These are phyloP conservation scores for Pterocles gutturalis DNA, from an alignment of 2,113 vertebrate species.

Conservation along the genomic window DNA sequence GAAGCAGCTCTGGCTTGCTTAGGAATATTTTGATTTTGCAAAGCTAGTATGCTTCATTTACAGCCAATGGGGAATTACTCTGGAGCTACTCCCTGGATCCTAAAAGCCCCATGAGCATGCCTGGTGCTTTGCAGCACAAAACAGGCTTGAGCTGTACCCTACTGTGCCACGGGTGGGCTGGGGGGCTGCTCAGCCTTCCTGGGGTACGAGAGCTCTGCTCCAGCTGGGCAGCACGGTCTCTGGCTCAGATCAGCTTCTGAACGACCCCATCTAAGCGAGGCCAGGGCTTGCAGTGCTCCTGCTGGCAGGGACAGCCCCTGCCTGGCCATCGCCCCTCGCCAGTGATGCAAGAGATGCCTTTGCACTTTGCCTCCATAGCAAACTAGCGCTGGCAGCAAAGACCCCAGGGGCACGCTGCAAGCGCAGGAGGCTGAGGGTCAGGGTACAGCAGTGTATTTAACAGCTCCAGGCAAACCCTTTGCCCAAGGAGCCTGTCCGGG, in stretches of 20 bases:
- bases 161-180: not conserved
- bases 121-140: not conserved
- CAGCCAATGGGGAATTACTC: not conserved
- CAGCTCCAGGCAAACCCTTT: not conserved
- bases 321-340: not conserved
- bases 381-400: not conserved
- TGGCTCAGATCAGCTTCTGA: not conserved
- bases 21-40: not conserved
- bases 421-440: not conserved
- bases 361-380: not conserved
- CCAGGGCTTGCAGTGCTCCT: not conserved
- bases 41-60: not conserved
- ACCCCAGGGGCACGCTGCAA: accelerated
- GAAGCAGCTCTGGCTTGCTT: not conserved
- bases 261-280: not conserved
- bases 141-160: not conserved
- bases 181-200: not conserved
- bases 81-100: not conserved
- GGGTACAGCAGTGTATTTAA: not conserved
- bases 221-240: not conserved
- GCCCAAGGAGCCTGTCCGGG: accelerated
- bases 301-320: not conserved
- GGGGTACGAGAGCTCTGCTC: not conserved
- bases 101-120: not conserved
- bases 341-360: not conserved